Evolutionary conservation across 2,888 invertebrate genomes (phyloP).

Genomic region (Caenorhabditis panamensis): DNA sequence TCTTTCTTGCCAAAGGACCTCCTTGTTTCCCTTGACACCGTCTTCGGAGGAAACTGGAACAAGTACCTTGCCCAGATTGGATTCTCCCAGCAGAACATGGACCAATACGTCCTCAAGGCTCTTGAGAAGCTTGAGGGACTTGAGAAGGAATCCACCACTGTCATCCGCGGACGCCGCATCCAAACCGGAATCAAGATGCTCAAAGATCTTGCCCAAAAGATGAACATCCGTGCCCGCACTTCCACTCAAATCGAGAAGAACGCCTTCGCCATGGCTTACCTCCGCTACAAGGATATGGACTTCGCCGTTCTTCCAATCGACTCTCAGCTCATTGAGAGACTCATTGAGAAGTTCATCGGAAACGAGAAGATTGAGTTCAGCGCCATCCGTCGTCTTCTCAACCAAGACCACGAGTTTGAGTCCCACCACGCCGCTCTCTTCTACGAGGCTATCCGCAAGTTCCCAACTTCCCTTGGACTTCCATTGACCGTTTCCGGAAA

Average conservation of each 20-base stretch:
- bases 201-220: conserved; percentile 70
- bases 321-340: conserved; percentile 60
- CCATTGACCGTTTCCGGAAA: conserved; percentile 70
- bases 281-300: conserved; percentile 76
- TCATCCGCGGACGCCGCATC: conserved; percentile 64
- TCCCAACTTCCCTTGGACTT: conserved; percentile 75
- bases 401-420: conserved; percentile 60
- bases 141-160: conserved; percentile 60
- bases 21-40: conserved; percentile 68
- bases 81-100: conserved; percentile 73
- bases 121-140: conserved; percentile 49
- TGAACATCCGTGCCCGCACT: conserved; percentile 68
- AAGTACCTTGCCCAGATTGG: conserved; percentile 66
- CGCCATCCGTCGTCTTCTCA: conserved; percentile 63
- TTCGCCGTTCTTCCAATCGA: conserved; percentile 75
- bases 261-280: conserved; percentile 64
- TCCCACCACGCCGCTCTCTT: conserved; percentile 60
- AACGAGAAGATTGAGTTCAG: conserved; percentile 54
- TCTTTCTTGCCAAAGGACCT: conserved; percentile 70
- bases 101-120: conserved; percentile 60
- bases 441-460: conserved; percentile 63
- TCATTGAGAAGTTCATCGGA: conserved; percentile 60
- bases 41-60: conserved; percentile 74
- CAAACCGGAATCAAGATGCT: conserved; percentile 57
- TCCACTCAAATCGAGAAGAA: conserved; percentile 45